Evolutionary conservation across 2,797 vertebrate species (phyloP).

Genomic region (Anomalospiza imberbis): DNA sequence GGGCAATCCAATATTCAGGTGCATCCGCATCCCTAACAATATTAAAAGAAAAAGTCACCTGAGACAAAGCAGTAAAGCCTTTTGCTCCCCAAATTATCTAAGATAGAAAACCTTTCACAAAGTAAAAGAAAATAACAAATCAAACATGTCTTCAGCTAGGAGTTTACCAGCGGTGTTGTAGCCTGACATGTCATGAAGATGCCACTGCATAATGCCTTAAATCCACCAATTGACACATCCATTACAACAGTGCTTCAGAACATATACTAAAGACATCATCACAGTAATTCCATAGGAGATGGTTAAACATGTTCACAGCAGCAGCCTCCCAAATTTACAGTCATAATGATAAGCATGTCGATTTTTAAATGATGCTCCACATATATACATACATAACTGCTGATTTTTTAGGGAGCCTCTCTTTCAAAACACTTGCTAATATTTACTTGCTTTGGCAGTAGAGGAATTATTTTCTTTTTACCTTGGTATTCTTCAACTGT

Average conservation of each 20-base stretch:
- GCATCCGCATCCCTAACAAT: background rate
- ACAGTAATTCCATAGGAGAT: background rate
- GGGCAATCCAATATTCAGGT: background rate
- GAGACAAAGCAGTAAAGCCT: background rate
- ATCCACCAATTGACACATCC: background rate
- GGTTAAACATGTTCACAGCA: background rate
- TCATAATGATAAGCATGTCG: background rate
- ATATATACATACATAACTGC: background rate
- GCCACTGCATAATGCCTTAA: background rate
- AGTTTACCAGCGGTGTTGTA: background rate
- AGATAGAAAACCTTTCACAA: background rate
- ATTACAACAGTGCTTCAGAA: background rate
- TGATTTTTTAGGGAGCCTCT: background rate
- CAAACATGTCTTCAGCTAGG: background rate
- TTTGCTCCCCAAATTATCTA: background rate
- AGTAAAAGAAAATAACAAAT: background rate
- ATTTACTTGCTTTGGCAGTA: background rate
- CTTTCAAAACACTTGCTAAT: background rate
- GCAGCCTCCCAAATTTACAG: background rate
- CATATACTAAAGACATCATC: background rate
- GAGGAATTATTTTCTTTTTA: slow-evolving; percentile 58
- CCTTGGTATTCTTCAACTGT: slow-evolving; percentile 93
- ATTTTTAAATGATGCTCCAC: background rate
- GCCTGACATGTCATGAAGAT: background rate
- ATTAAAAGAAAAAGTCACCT: background rate